Evolutionary conservation across 2,113 vertebrate genomes (phyloP), one percentile per base, ranked within the genome.

Genomic region (Osmerus mordax): DNA sequence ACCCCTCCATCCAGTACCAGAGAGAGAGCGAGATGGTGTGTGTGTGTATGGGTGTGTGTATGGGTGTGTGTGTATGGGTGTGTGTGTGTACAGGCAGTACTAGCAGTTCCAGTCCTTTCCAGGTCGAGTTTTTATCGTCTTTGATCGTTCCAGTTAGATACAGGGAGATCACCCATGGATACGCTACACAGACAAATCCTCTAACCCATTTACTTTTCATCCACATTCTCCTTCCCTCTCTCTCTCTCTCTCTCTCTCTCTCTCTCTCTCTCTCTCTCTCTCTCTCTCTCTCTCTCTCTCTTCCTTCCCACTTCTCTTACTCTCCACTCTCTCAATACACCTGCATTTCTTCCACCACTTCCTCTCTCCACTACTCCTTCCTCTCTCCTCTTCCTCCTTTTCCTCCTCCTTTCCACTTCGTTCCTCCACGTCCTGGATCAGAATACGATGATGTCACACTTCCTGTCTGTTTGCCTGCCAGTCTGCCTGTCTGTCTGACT

Each of bases 81-180:
- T 86, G 54, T 18, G 55, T 4, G 55, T 4, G 15, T 56, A 56
- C 55, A 56, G 55, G 7, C 55, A 47, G 41, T 47, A 12, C 41
- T 11, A 12, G 77, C 81, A 87, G 82, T 83, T 86, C 75, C 82
- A 84, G 72, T 67, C 80, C 75, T 81, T 86, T 88, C 83, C 87
- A 89, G 87, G 81, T 88, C 36, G 77, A 80, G 72, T 79, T 86
- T 84, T 81, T 82, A 78, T n/a, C n/a, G n/a, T n/a, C n/a, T n/a
- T n/a, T n/a, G 84, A 91, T 89, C n/a, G 72, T 79, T 83, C 71
- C 78, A 82, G 73, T 78, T 73, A 85, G 84, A 92, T 91, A 87
- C 23, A 70, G 71, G 81, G 18, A 7, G 85, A 84, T 86, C 79
- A 74, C 77, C 80, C 74, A 84, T 83, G 77, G 84, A 88, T 81